phyloP scores from a whole-genome alignment of 2,113 vertebrate genomes.

The Lasiurus borealis region DNA sequence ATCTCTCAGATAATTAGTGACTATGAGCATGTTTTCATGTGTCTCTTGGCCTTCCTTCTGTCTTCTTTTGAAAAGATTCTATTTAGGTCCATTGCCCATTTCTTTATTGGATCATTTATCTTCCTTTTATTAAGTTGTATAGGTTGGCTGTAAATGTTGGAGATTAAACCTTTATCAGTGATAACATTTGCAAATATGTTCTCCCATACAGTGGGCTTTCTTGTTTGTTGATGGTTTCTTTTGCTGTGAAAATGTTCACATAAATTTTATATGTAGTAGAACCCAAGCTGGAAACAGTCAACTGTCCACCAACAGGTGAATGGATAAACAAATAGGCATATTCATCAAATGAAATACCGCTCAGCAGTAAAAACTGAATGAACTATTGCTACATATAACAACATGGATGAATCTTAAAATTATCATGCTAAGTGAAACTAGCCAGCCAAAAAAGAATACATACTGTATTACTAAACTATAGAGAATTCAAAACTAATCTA shows the following conservation, averaged over 20 bases:
- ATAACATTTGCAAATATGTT: no score
- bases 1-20: no score
- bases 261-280: not conserved
- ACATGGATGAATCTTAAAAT: not conserved
- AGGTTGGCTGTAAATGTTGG: no score
- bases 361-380: not conserved
- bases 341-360: not conserved
- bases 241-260: not conserved
- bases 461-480: not conserved
- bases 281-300: not conserved
- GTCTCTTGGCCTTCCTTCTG: no score
- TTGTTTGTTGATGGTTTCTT: no score
- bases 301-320: not conserved
- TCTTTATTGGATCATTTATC: no score
- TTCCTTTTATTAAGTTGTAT: no score
- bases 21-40: no score
- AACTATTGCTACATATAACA: not conserved
- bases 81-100: no score
- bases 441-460: not conserved
- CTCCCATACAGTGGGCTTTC: no score
- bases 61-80: no score
- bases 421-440: not conserved
- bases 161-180: no score
- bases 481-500: slow-evolving; percentile 17
- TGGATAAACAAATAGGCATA: not conserved